Base-by-base conservation (phyloP, 23 tunicate species). In the Aplidium turbinatum region DNA sequence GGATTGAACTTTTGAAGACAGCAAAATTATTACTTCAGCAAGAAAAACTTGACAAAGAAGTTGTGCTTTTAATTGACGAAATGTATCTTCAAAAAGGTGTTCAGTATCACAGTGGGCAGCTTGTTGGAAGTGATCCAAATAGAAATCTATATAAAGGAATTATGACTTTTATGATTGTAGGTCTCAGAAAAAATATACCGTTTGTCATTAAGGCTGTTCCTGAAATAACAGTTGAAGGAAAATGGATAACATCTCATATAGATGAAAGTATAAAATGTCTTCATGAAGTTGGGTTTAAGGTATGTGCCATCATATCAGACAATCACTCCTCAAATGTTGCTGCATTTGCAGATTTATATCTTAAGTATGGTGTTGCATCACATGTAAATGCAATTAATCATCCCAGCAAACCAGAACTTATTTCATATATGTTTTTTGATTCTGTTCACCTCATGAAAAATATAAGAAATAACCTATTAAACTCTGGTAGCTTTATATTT, bases 391-490 rank as follows among this genome's bases (percentile, higher is more conserved):
- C 35, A 4, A 30, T 30, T 30, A 6, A 11, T 60, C 31, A 9
- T 13, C 68, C 68, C 21, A 18, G 22, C 35, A 31, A 60, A 6
- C 7, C 36, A 4, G 20, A 6, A 60, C 6, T 11, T 30, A 30
- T 11, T 30, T 29, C 36, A 30, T 60, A 60, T 30, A 6, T 28
- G 36, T 60, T 60, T 60, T 60, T 27, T 30, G 68, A 60, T 20
- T 60, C 68, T 3, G 68, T 60, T 9, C 68, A 60, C 31, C 68
- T 60, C 31, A 9, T 60, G 7, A 60, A 60, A 31, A 60, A 60
- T 20, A 30, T 60, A 6, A 16, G 36, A 13, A 60, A 60, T 38
- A 30, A 60, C 20, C n/a, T 60, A 20, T 31, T 60, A 38, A 60
- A 60, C 11, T 9, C 50, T 42, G 13, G 16, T 16, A 42, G 50